These are phyloP conservation scores for Phasianus colchicus DNA, from an alignment of 2,113 vertebrate species.

Conservation along the genomic window DNA sequence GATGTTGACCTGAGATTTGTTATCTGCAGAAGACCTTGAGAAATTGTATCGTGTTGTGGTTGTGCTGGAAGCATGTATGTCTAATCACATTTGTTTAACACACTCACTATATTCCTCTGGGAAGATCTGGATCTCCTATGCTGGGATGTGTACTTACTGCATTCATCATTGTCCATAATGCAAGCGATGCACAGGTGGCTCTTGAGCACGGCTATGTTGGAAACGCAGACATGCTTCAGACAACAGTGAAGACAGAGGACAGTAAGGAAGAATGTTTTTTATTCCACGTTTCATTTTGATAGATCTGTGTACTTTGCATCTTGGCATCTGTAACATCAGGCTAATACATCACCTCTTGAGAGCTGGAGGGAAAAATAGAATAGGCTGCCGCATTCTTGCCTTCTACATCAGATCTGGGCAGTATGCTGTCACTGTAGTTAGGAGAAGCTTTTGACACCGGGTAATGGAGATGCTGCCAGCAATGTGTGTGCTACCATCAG, in stretches of 20 bases:
- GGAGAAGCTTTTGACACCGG: rapidly evolving
- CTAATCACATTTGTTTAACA: neutral
- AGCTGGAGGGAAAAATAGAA: neutral
- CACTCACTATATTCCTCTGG: neutral
- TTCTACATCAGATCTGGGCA: neutral
- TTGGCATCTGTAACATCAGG: neutral
- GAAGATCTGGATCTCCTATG: neutral
- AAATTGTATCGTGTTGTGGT: neutral
- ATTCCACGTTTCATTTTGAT: neutral
- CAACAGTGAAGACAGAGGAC: neutral
- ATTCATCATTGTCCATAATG: neutral
- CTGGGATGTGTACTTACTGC: neutral
- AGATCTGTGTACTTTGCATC: neutral
- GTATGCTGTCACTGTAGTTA: neutral
- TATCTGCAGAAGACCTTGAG: neutral
- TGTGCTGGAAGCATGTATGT: neutral
- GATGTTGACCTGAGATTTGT: neutral
- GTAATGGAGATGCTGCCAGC: neutral
- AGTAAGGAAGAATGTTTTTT: neutral
- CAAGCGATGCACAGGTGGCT: neutral
- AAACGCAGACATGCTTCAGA: neutral
- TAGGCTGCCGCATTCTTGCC: rapidly evolving
- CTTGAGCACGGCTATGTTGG: neutral
- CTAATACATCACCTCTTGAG: neutral
- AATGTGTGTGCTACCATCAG: neutral